These are phyloP conservation scores for Rosalia funebris DNA, from an alignment of 2,888 invertebrate species.

Conservation along the genomic window DNA sequence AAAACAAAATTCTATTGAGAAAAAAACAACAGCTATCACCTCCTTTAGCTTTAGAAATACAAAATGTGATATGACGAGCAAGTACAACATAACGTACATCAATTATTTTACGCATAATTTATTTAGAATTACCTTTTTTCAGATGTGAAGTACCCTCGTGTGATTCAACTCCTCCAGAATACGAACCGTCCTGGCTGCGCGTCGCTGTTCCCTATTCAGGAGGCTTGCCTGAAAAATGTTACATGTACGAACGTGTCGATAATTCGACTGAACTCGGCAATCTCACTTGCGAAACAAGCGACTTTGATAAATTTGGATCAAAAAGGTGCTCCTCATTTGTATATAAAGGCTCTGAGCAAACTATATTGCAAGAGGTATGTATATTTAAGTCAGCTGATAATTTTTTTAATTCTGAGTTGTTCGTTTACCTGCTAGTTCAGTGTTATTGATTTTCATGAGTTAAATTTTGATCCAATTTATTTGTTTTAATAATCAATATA, in stretches of 20 bases:
- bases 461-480: too few species aligned
- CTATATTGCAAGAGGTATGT: conserved; percentile 56
- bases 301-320: conserved; percentile 45
- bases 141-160: conserved; percentile 61
- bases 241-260: conserved; percentile 30
- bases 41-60: too few species aligned
- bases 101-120: too few species aligned
- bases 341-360: conserved; percentile 50
- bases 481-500: too few species aligned
- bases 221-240: conserved; percentile 51
- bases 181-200: conserved; percentile 55
- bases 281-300: conserved; percentile 39
- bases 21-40: too few species aligned
- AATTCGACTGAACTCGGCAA: conserved; percentile 32
- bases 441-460: too few species aligned
- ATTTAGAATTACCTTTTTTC: too few species aligned
- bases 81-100: too few species aligned
- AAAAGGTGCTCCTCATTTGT: conserved; percentile 51
- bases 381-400: not conserved
- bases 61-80: too few species aligned
- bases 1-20: too few species aligned
- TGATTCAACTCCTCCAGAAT: conserved; percentile 47
- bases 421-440: too few species aligned
- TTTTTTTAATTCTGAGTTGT: too few species aligned
- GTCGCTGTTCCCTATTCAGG: conserved; percentile 59